A percentile compares a stretch with the other conserved stretches of the same genome.
These are phyloP conservation scores for Silurus asotus DNA, from an alignment of 2,113 vertebrate genomes.

Conservation along the genomic window DNA sequence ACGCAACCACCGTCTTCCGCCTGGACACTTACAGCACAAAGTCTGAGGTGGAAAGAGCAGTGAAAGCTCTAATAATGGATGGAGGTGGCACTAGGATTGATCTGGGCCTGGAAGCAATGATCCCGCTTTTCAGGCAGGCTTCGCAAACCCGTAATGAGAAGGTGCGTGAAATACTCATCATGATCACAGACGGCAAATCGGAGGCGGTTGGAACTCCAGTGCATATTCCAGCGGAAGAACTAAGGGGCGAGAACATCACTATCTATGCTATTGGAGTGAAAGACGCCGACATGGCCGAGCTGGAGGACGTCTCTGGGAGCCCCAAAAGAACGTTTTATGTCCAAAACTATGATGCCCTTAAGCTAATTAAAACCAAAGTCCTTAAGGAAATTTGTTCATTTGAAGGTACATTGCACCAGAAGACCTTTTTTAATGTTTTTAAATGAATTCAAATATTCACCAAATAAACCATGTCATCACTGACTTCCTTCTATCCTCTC, in stretches of 20 bases:
- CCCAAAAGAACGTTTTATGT: slow-evolving; percentile 73
- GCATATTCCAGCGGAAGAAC: slow-evolving; percentile 62
- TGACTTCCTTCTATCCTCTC: background rate
- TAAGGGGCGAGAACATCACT: slow-evolving; percentile 66
- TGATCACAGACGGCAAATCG: slow-evolving; percentile 81
- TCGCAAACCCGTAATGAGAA: slow-evolving; percentile 54
- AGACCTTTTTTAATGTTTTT: background rate
- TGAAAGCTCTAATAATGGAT: slow-evolving; percentile 62
- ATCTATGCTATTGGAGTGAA: slow-evolving; percentile 82
- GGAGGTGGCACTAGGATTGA: slow-evolving; percentile 76
- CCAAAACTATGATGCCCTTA: slow-evolving; percentile 78
- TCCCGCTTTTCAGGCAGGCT: slow-evolving; percentile 65
- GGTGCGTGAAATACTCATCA: slow-evolving; percentile 72
- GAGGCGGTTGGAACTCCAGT: slow-evolving; percentile 58
- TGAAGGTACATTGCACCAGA: slow-evolving; percentile 70
- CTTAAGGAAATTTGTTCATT: slow-evolving; percentile 77
- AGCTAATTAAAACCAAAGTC: slow-evolving; percentile 73
- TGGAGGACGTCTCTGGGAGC: slow-evolving; percentile 71
- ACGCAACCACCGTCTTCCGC: slow-evolving; percentile 63
- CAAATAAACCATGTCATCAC: background rate
- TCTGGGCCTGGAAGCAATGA: slow-evolving; percentile 73
- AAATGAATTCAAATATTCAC: background rate
- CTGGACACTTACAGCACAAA: slow-evolving; percentile 56
- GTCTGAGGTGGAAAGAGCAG: slow-evolving; percentile 63
- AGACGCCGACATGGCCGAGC: slow-evolving; percentile 60